Percentiles rank a stretch among this genome's conserved stretches.
Conservation (phyloP, 2,113 vertebrate species). For the Dascyllus trimaculatus region DNA sequence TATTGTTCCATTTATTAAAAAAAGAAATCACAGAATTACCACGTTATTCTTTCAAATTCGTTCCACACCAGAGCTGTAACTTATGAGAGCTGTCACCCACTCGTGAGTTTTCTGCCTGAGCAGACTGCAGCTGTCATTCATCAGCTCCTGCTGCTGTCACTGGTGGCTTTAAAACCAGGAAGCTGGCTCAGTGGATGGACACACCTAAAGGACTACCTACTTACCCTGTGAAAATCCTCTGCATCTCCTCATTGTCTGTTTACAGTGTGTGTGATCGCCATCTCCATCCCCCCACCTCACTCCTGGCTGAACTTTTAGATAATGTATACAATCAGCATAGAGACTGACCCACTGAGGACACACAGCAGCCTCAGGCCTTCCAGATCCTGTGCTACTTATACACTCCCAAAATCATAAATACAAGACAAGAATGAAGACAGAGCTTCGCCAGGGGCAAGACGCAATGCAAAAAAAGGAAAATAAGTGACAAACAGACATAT, state of each 20-base stretch:
- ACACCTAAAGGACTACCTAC: conserved; percentile 45
- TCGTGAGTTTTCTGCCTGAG: background rate
- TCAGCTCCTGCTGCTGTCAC: background rate
- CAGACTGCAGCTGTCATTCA: background rate
- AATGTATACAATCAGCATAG: conserved; percentile 63
- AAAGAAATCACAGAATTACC: conserved; percentile 26
- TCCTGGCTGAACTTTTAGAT: conserved; percentile 69
- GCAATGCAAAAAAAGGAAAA: background rate
- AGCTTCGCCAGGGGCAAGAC: background rate
- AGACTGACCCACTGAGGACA: conserved; percentile 41
- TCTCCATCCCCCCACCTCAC: conserved; percentile 48
- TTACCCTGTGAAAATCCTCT: conserved; percentile 33
- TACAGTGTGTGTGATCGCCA: conserved; percentile 57
- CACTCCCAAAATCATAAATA: conserved; percentile 45
- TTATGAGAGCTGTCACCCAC: background rate
- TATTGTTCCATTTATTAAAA: conserved; percentile 20
- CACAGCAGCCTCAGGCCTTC: conserved; percentile 35
- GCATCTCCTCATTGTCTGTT: conserved; percentile 60
- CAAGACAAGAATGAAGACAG: conserved; percentile 9
- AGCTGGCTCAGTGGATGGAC: conserved; percentile 15
- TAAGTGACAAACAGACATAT: background rate
- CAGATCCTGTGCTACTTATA: conserved; percentile 37
- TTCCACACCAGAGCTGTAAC: background rate
- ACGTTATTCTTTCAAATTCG: conserved; percentile 1
- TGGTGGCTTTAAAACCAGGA: background rate